Percentiles rank a stretch among this genome's conserved stretches.
These are phyloP conservation scores for Sebastes ruberrimus DNA, from an alignment of 2,797 vertebrate genomes.

Conservation along the genomic window DNA sequence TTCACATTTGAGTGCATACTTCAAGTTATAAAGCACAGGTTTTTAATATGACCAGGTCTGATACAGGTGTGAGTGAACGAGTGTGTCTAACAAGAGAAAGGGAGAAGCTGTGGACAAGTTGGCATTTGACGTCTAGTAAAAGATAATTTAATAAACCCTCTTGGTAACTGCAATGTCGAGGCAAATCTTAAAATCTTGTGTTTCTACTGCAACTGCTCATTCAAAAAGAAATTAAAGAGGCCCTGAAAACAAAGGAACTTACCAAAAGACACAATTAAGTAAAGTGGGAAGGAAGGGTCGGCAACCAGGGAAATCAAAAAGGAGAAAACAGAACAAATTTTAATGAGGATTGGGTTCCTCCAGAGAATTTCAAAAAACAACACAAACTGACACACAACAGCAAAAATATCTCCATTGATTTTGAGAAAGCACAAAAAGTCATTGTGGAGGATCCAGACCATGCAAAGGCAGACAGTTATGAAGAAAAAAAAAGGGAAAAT, in stretches of 20 bases:
- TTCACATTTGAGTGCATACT: not conserved
- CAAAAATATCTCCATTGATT: conserved; percentile 75
- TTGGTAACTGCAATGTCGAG: not conserved
- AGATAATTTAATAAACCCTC: not conserved
- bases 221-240: conserved; percentile 65
- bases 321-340: conserved; percentile 99
- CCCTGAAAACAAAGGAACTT: conserved; percentile 94
- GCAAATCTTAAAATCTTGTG: not conserved
- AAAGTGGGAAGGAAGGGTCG: conserved; percentile 97
- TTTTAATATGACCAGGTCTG: not conserved
- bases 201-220: not conserved
- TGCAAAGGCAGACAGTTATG: conserved; percentile 65
- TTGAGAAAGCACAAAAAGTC: conserved; percentile 55
- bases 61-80: not conserved
- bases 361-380: conserved; percentile 80
- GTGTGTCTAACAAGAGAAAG: not conserved
- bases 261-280: conserved; percentile 99
- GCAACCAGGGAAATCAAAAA: conserved; percentile 95
- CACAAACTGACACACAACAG: conserved; percentile 71
- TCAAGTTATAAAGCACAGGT: not conserved
- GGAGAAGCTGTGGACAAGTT: not conserved
- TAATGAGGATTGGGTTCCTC: conserved; percentile 91
- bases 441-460: conserved; percentile 75
- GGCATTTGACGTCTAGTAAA: not conserved
- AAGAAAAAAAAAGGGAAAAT: conserved; percentile 13